phyloP scores from a whole-genome alignment of 2,888 invertebrate species.

The Limenitis camilla region DNA sequence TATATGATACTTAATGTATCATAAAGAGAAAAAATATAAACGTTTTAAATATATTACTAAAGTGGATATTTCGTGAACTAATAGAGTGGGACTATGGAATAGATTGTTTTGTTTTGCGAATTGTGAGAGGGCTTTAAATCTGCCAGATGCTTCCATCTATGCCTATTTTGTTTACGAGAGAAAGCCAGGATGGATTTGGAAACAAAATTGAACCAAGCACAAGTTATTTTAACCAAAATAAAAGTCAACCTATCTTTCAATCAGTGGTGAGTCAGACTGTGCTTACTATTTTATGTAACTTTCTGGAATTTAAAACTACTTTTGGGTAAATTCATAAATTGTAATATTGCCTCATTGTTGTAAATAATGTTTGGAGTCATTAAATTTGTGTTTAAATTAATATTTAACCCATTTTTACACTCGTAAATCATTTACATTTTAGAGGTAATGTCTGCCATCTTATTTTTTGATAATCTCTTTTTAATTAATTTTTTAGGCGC shows the following conservation, averaged over 20 bases:
- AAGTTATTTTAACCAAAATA: conserved; percentile 55
- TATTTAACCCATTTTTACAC: conserved; percentile 5
- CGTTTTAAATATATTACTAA: conserved; percentile 6
- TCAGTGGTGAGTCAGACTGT: conserved; percentile 50
- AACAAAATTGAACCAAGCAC: conserved; percentile 63
- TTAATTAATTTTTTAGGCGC: conserved; percentile 36
- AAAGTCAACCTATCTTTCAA: conserved; percentile 42
- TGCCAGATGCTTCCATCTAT: conserved; percentile 71
- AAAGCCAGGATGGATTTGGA: conserved; percentile 69
- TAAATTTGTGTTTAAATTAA: background rate
- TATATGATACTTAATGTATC: conserved; percentile 28
- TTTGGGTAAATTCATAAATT: background rate
- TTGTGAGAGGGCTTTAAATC: conserved; percentile 33
- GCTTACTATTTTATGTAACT: conserved; percentile 29
- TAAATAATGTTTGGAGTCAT: background rate
- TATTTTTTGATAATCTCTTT: conserved; percentile 21
- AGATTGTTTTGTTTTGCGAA: conserved; percentile 38
- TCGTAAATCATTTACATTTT: conserved; percentile 6
- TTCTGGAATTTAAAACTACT: conserved; percentile 7
- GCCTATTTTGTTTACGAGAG: conserved; percentile 64
- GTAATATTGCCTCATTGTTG: background rate
- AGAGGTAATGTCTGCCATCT: conserved; percentile 26
- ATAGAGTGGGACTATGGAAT: conserved; percentile 33
- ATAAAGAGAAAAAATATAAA: conserved; percentile 5
- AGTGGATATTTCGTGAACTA: conserved; percentile 9